Conservation (phyloP, 1,140 invertebrate species). For the Drosophila pseudoobscura region DNA sequence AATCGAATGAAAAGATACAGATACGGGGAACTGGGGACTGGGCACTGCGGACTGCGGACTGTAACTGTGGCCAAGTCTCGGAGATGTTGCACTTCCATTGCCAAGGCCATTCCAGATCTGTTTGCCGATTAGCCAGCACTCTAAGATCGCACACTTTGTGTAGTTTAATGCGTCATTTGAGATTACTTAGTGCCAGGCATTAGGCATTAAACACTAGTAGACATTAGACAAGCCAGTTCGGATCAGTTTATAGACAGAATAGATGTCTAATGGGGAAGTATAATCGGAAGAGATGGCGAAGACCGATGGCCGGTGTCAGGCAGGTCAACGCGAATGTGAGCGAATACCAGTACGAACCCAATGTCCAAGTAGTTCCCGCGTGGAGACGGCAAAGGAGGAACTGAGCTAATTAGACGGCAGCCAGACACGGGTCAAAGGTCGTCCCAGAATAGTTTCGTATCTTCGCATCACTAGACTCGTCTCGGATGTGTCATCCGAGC, state of each 20-base stretch:
- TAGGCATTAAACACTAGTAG: background rate
- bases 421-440: conserved; percentile 23
- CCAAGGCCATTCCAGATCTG: conserved; percentile 21
- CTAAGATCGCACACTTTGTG: conserved; percentile 22
- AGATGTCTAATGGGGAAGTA: background rate
- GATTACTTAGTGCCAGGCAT: conserved; percentile 14
- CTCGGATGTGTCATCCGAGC: too few species aligned
- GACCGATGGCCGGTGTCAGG: too few species aligned
- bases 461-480: too few species aligned
- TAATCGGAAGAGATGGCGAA: conserved; percentile 9
- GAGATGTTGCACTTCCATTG: conserved; percentile 23
- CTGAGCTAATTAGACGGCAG: conserved; percentile 29
- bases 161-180: conserved; percentile 41
- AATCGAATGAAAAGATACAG: conserved; percentile 16
- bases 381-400: conserved; percentile 11
- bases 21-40: background rate
- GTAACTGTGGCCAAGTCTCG: conserved; percentile 1
- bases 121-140: background rate
- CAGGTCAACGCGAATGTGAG: too few species aligned
- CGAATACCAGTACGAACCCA: conserved; percentile 19
- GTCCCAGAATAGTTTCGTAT: background rate
- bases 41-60: too few species aligned
- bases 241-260: background rate
- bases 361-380: conserved; percentile 24
- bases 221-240: background rate